Evolutionary conservation across 2,888 invertebrate genomes (phyloP), one percentile per base, ranked within the genome.

Genomic region (Toxonevra muliebris): DNA sequence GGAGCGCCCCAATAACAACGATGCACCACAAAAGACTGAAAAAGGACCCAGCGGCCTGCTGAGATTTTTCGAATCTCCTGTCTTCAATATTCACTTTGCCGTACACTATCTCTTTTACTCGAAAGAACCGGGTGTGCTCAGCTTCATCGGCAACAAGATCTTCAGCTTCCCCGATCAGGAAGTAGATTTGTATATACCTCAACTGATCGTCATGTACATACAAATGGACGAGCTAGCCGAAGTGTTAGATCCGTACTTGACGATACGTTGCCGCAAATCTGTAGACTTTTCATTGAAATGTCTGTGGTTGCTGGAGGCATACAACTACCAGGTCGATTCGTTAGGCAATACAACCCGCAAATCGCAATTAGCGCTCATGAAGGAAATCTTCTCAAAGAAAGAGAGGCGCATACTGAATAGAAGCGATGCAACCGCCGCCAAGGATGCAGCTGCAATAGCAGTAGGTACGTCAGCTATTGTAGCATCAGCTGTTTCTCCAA

Each of bases 31-130:
- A 55, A 83, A 80, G 76, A 79, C 79, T 71, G 85, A 85, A 74
- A 82, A 82, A 64, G 84, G 85, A 55, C 81, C 84, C 62, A 84
- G 83, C 71, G 86, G 86, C 19, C 74, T 86, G 15, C 71, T 86
- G 73, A 77, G 99, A 79, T 89, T 99, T 80, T 96, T 99, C 85
- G 97, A 99, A 87, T 97, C 98, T 78, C 96, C 96, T 87, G 90
- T 97, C 79, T 97, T 99, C 87, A 97, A 98, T 85, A 97, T 98
- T 90, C 94, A 96, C 76, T 97, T 98, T 90, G 98, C 98, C 73
- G 95, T 99, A 82, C 95, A 96, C 83, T 99, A 99, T 87, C 88
- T 99, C 69, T 98, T 97, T 86, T 97, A 97, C 85, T 97, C 98
- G 52, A 98, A 98, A 87, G 98, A 99, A 85, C 95, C 96, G 50